Conservation (phyloP, 2,888 invertebrate species). For the Listrodromus nycthemerus region DNA sequence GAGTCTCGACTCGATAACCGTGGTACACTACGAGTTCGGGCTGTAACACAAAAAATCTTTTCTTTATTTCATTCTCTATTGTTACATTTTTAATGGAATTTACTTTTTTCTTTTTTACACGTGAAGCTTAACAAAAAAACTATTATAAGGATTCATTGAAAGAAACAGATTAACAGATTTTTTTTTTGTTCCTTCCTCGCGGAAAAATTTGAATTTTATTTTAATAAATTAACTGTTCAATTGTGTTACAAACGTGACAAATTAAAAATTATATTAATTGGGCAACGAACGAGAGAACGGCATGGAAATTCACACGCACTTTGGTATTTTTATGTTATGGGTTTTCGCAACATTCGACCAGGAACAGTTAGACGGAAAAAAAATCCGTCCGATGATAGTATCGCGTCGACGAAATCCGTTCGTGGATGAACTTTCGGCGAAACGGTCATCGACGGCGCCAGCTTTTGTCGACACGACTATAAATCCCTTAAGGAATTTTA, state of each 20-base stretch:
- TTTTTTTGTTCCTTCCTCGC: background rate
- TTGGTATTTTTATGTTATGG: background rate
- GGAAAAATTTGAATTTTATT: background rate
- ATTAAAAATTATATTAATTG: too few species aligned
- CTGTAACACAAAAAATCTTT: slow-evolving; percentile 76
- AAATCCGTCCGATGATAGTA: background rate
- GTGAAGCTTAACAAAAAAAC: background rate
- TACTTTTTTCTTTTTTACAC: background rate
- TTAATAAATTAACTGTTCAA: background rate
- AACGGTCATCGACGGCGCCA: too few species aligned
- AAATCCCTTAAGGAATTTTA: too few species aligned
- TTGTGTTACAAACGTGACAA: too few species aligned
- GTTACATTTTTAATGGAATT: background rate
- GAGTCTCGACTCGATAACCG: slow-evolving; percentile 84
- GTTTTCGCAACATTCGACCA: slow-evolving; percentile 20
- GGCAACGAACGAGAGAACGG: too few species aligned
- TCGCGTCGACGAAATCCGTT: background rate
- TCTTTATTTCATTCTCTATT: background rate
- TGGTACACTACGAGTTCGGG: slow-evolving; percentile 84
- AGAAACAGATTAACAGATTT: background rate
- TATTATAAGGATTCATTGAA: background rate
- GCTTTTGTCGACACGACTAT: too few species aligned
- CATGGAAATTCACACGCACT: too few species aligned
- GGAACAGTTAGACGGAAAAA: background rate
- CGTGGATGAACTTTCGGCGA: background rate